Conservation (phyloP, 1,140 invertebrate species). For the Oryzaephilus surinamensis region DNA sequence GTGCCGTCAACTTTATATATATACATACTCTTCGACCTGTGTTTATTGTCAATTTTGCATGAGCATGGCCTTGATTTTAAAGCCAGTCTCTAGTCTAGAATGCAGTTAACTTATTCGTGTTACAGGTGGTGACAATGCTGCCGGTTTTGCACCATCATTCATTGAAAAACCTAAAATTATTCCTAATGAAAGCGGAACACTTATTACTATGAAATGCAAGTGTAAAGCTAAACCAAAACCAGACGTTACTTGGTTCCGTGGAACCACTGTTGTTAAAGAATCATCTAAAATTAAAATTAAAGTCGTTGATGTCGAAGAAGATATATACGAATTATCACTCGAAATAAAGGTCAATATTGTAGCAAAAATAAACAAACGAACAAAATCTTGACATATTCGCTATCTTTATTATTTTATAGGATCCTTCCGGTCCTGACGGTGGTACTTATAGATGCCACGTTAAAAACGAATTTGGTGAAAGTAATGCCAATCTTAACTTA, state of each 20-base stretch:
- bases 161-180: constrained; percentile 95
- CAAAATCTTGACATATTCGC: constrained; percentile 3
- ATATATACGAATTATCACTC: constrained; percentile 80
- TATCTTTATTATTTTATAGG: constrained; percentile 47
- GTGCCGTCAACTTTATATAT: constrained; percentile 14
- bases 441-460: constrained; percentile 96
- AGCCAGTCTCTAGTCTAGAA: constrained; percentile 15
- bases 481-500: constrained; percentile 94
- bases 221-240: constrained; percentile 89
- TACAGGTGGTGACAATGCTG: constrained; percentile 78
- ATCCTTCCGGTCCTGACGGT: constrained; percentile 87
- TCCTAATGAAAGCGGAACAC: constrained; percentile 89
- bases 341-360: constrained; percentile 67
- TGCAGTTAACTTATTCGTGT: constrained; percentile 22
- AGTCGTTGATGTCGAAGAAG: constrained; percentile 61
- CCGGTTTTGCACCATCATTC: constrained; percentile 87
- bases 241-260: constrained; percentile 82
- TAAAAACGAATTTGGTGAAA: constrained; percentile 93
- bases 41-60: constrained; percentile 33
- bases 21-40: constrained; percentile 19
- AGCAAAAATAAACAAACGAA: not conserved
- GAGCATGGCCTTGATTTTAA: constrained; percentile 34
- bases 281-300: constrained; percentile 78
- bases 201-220: constrained; percentile 92
- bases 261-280: constrained; percentile 72